phyloP scores from a whole-genome alignment of 2,888 invertebrate species.

The Hirtodrosophila duncani region DNA sequence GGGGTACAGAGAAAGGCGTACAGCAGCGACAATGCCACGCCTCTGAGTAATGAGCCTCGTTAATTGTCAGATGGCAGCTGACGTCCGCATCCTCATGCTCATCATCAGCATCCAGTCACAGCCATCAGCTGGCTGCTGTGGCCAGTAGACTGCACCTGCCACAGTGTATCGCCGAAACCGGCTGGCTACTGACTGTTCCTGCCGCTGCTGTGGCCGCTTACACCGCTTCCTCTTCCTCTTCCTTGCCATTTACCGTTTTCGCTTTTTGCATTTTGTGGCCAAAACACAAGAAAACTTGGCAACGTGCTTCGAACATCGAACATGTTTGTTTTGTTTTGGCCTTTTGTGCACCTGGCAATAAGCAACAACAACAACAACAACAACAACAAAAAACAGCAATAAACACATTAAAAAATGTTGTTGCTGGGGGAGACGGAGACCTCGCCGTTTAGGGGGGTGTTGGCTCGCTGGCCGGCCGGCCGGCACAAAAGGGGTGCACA shows the following conservation, averaged over 20 bases:
- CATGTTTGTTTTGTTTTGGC: slow-evolving; percentile 42
- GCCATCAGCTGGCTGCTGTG: slow-evolving; percentile 10
- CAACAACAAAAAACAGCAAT: too few relatives aligned
- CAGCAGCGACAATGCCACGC: slow-evolving; percentile 32
- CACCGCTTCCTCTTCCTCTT: slow-evolving; percentile 5
- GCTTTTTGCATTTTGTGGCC: not conserved
- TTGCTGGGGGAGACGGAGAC: too few relatives aligned
- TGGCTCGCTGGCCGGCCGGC: slow-evolving; percentile 50
- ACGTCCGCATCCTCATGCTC: not conserved
- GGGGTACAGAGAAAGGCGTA: slow-evolving; percentile 7
- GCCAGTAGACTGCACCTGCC: slow-evolving; percentile 4
- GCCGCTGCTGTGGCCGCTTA: not conserved
- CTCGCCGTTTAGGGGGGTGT: too few relatives aligned
- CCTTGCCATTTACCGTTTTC: slow-evolving; percentile 4
- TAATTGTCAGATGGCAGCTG: slow-evolving; percentile 38
- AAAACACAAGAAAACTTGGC: slow-evolving; percentile 40
- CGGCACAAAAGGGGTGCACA: slow-evolving; percentile 54
- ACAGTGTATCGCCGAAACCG: not conserved
- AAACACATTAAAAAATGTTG: too few relatives aligned
- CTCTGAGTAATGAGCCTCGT: slow-evolving; percentile 52
- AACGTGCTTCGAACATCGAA: slow-evolving; percentile 60
- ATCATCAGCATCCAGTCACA: not conserved
- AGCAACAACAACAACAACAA: slow-evolving; percentile 14
- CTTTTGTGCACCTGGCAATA: slow-evolving; percentile 26
- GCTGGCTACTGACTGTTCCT: too few relatives aligned